These are phyloP conservation scores for Umimayanthus chanpuru DNA, from an alignment of 92 coral and sea anemone species.

Conservation along the genomic window DNA sequence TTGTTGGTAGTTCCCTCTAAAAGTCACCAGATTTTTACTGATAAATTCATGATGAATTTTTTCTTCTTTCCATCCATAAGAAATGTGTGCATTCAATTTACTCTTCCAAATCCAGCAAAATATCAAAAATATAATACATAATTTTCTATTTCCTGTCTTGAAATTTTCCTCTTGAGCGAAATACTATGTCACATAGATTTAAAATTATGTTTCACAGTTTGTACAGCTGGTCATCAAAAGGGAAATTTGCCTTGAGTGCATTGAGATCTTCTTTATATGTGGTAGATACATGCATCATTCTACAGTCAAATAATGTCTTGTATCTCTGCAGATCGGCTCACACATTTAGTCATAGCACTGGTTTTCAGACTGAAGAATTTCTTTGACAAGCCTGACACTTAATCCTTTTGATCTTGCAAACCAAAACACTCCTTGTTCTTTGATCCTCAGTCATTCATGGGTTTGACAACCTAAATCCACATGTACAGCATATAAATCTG, in stretches of 20 bases:
- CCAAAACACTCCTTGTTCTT: background rate
- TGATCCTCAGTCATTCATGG: background rate
- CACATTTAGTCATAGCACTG: background rate
- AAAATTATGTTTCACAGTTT: no score
- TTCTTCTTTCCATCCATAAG: background rate
- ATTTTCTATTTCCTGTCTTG: no score
- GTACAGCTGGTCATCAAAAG: no score
- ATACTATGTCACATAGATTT: no score
- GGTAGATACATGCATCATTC: no score
- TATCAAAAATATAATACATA: background rate
- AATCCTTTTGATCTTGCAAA: background rate
- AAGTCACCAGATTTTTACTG: background rate
- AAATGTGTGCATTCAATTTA: background rate
- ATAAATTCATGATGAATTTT: background rate
- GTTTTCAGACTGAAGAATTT: background rate
- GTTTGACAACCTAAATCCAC: background rate
- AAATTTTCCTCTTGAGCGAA: no score
- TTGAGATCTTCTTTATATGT: no score
- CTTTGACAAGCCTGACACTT: background rate
- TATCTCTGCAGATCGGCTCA: background rate
- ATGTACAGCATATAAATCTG: background rate
- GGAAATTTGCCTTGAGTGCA: no score
- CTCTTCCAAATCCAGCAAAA: background rate
- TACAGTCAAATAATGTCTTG: background rate
- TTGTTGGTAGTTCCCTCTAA: background rate